Base-by-base conservation (phyloP, 2,888 invertebrate genomes). In the Uropetala carovei region DNA sequence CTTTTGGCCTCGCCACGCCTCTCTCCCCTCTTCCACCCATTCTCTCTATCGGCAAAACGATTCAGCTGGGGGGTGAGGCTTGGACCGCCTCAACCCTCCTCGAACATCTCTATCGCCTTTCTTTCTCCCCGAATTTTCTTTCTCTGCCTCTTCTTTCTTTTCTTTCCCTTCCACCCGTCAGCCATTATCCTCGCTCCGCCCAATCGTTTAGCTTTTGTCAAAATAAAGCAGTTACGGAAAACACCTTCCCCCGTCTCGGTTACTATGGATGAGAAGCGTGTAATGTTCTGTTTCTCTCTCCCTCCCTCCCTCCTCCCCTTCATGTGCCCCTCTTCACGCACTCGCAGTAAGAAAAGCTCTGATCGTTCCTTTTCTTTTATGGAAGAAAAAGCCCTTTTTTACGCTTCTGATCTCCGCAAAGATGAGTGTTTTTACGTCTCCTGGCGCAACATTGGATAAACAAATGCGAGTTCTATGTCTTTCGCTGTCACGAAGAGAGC, bases 371-470 rank as follows among this genome's bases (percentile, higher is more conserved):
- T 57, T 14, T 7, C 59, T 59, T 60, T 60, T 30, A 86, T 27
- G 60, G 60, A n/a, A 16, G 27, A 27, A 27, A 30, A 18, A 14
- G 30, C 59, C 22, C 27, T 58, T 58, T 59, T 57, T 60, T 58
- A 27, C 22, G 14, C 59, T 18, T 60, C 60, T 14, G 75, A 75
- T 86, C 86, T 60, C 86, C 30, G 22, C 86, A 7, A 22, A 64
- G 60, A 60, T 60, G 89, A 64, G 64, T n/a, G 43, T 64, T 89
- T 64, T 64, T 89, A 89, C 64, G 64, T 89, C 64, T 64, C n/a
- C 64, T 64, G 43, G n/a, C 89, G 64, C 64, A n/a, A 43, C 89
- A 89, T 64, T 89, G 89, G 64, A 64, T 43, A 43, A 89, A 64
- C 64, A 89, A 89, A 64, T 64, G 18, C 27, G n/a, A 43, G 7